Conservation (phyloP, 2,797 vertebrate species). For the Kryptopterus vitreolus region DNA sequence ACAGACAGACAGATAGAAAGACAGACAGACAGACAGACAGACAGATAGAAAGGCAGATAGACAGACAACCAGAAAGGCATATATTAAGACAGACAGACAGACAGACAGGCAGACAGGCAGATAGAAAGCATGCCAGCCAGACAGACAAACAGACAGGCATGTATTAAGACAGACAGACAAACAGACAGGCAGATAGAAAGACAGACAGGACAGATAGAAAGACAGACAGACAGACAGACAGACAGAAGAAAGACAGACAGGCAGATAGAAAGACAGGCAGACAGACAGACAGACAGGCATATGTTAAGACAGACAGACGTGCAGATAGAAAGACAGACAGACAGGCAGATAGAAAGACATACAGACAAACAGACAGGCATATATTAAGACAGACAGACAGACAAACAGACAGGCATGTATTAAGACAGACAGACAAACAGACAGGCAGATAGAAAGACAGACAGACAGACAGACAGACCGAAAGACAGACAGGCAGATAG, state of each 20-base stretch:
- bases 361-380: neutral
- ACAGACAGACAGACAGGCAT: neutral
- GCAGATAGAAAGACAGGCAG: neutral
- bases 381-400: too few species aligned
- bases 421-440: neutral
- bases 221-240: slow-evolving; percentile 1
- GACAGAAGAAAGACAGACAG: neutral
- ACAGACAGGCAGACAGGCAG: neutral
- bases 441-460: neutral
- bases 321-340: neutral
- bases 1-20: neutral
- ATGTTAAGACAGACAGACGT: too few species aligned
- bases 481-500: neutral
- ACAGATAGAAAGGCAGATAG: slow-evolving; percentile 3
- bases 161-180: too few species aligned
- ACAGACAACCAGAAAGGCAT: neutral
- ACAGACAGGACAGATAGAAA: neutral
- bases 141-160: neutral
- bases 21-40: neutral
- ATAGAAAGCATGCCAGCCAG: neutral
- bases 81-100: neutral
- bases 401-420: neutral
- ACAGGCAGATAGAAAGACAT: neutral
- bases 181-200: neutral
- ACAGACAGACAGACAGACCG: slow-evolving; percentile 1